Evolutionary conservation across 1,140 invertebrate species (phyloP), one percentile per base, ranked within the genome.

Genomic region (Tigriopus japonicus): DNA sequence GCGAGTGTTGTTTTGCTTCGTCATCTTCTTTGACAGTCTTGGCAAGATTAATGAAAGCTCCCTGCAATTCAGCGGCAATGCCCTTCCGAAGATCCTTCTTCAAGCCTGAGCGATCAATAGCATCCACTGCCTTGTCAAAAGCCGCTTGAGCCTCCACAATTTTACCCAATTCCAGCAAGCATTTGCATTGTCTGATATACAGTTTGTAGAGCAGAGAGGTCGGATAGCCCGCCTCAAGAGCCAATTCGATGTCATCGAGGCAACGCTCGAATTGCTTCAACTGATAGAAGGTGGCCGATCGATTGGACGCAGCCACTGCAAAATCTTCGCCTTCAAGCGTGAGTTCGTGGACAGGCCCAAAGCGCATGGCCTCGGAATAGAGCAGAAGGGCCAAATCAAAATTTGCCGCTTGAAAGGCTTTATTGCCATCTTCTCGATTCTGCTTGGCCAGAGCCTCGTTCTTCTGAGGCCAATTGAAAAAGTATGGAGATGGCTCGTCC

Each of bases 121-220:
- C 59, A 23, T 61, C 59, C n/a, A 61, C 28, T 5, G 59, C 59
- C 15, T 56, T 54, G 40, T 61, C 51, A 53, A 61, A 61, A 13
- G 59, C 59, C 21, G 14, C 21, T 19, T 61, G 59, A 15, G 59
- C 59, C 9, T 51, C 43, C 15, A 2, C 13, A 14, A 61, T 61
- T 55, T 35, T 53, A 6, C 35, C 35, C 17, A 61, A 40, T 24
- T 61, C 59, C 14, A 61, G 49, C 17, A 21, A 21, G 23, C 59
- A 61, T 54, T 61, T 61, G 40, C 59, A 61, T 51, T 56, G 45
- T 42, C 59, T 24, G 9, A 61, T 61, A 21, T 56, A 61, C 19
- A 61, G 40, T 35, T 61, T 61, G 49, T 61, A 61, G 9, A 23
- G 17, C 15, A 15, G n/a, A 2, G 52, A 17, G 14, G 43, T 61